Evolutionary conservation across 2,797 vertebrate species (phyloP), one percentile per base, ranked within the genome.

Genomic region (Anas georgica): DNA sequence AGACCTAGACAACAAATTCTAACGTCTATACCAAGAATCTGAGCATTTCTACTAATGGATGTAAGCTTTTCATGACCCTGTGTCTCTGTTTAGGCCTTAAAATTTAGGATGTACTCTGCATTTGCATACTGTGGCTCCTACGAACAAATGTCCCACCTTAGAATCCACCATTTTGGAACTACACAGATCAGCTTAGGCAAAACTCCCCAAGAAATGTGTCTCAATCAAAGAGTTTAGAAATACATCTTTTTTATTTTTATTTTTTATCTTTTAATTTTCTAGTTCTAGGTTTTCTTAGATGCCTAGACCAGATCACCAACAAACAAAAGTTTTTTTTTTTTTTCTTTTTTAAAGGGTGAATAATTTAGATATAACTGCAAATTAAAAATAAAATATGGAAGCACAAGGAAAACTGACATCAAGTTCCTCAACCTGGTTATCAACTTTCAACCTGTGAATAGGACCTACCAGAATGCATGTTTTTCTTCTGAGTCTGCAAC

Each of bases 161-260:
- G 46, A 73, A 88, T 35, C 70, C 59, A 60, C 6, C 31, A 12
- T 41, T 69, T 55, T 60, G 9, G 10, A 26, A 28, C 20, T 52
- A 43, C 13, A 22, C 31, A 11, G 13, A 23, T 66, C 33, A 58
- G 2, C 9, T 81, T 41, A 45, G 80, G 20, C 7, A 91, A 90
- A 88, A 62, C 33, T 86, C 7, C 7, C 3, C 7, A 45, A 18
- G 21, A 90, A 6, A 29, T 43, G 4, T 2, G 28, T 21, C 21
- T 59, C 14, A 55, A 5, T 3, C 45, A 55, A 64, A 69, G 6
- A 84, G 70, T 31, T 22, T 25, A 35, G 4, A 62, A 58, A 1
- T 21, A 5, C 2, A 0, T n/a, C 2, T 1, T 8, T 20, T 23
- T 54, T 14, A 46, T 1, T 15, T n/a, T 43, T 43, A 43, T 29